Conservation (phyloP, 2,113 vertebrate genomes). For the Trichomycterus rosablanca region DNA sequence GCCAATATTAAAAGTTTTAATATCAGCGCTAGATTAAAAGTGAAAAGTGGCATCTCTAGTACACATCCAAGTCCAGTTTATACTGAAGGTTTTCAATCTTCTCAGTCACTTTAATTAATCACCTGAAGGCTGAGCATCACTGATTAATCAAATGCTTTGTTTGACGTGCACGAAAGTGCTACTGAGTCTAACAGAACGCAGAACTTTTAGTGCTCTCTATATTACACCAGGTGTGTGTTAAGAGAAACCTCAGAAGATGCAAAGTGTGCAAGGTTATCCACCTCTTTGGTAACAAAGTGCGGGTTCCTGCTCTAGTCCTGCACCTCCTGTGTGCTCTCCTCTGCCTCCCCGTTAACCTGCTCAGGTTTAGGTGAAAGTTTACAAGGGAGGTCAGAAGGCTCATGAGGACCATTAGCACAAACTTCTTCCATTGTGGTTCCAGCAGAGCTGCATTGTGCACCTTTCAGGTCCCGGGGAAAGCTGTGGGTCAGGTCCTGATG, state of each 20-base stretch:
- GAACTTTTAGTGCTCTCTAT: not conserved
- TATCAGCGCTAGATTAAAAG: no score
- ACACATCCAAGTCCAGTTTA: no score
- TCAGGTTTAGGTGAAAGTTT: not conserved
- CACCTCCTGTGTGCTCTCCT: not conserved
- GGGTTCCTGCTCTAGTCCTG: not conserved
- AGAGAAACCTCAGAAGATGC: not conserved
- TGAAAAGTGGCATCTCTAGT: no score
- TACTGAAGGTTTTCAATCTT: no score
- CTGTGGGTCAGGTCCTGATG: slow-evolving; percentile 30
- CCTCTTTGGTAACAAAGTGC: slow-evolving; percentile 13
- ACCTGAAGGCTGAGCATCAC: no score
- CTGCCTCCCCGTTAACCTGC: slow-evolving; percentile 15
- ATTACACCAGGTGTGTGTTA: not conserved
- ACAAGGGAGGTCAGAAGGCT: not conserved
- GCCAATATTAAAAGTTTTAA: no score
- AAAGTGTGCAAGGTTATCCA: slow-evolving; percentile 39
- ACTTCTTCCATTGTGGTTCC: not conserved
- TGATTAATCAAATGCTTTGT: no score
- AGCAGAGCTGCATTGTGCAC: not conserved
- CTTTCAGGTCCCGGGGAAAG: not conserved
- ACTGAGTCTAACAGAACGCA: no score
- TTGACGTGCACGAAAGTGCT: no score
- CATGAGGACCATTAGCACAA: not conserved
- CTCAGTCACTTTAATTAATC: no score